Evolutionary conservation across 1,140 invertebrate species (phyloP).

Genomic region (Drosophila jambulina): DNA sequence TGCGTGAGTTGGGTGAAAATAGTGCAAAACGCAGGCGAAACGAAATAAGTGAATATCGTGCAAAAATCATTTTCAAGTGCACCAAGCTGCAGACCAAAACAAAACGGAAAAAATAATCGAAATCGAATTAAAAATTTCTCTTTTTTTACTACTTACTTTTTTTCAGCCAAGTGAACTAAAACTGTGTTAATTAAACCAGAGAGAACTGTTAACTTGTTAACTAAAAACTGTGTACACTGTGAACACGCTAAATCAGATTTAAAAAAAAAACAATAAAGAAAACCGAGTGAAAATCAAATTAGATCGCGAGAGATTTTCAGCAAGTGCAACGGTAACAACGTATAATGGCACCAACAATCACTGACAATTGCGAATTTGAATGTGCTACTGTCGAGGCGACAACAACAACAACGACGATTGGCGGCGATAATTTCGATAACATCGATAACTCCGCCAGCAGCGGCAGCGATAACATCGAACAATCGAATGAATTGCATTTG

Average conservation of each 20-base stretch:
- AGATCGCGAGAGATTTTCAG: conserved; percentile 60
- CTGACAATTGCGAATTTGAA: conserved; percentile 85
- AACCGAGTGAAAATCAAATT: conserved; percentile 58
- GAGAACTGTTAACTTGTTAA: conserved; percentile 26
- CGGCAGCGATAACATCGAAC: conserved; percentile 32
- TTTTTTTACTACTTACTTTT: conserved; percentile 23
- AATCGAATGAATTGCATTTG: conserved; percentile 74
- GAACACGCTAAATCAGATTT: conserved; percentile 12
- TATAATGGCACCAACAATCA: conserved; percentile 85
- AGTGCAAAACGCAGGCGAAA: conserved; percentile 42
- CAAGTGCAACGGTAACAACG: conserved; percentile 78
- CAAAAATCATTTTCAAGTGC: conserved; percentile 46
- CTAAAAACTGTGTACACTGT: conserved; percentile 22
- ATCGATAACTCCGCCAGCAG: conserved; percentile 38
- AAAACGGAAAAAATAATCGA: conserved; percentile 16
- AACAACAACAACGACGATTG: conserved; percentile 52
- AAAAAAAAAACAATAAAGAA: conserved; percentile 18
- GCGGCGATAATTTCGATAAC: conserved; percentile 40
- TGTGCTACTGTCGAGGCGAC: conserved; percentile 80
- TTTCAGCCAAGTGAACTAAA: conserved; percentile 45
- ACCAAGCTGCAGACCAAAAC: conserved; percentile 10
- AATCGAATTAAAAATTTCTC: conserved; percentile 1
- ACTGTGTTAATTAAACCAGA: conserved; percentile 56
- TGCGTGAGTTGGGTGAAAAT: conserved; percentile 32
- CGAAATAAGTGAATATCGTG: conserved; percentile 28